Base-by-base conservation (phyloP, 2,113 vertebrate species). In the Stegostoma tigrinum region DNA sequence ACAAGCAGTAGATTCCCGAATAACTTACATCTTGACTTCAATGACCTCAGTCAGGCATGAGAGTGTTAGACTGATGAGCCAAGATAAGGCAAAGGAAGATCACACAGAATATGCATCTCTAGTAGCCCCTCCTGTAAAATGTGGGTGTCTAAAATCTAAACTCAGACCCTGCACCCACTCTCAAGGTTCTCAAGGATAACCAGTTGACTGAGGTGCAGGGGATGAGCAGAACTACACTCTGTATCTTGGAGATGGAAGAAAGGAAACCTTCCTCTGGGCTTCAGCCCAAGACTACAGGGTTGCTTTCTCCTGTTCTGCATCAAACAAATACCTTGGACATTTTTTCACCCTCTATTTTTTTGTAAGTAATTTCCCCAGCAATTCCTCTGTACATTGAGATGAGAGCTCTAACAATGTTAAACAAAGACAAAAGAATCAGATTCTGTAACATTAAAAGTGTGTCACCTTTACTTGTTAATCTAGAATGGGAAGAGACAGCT, bases 401-500 rank as follows among this genome's bases (percentile, higher is more conserved):
- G 17, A 10, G 15, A 64, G 55, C 61, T 6, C 1, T 19, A 64
- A 90, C 30, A n/a, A 90, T n/a, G 30, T n/a, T 34, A 64, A 90
- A n/a, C 68, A n/a, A 15, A 90, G 67, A 66, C 4, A 2, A n/a
- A 38, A 61, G 0, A 10, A 67, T 66, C 89, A 38, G 38, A 93
- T 64, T 7, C 42, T 72, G 30, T 90, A 45, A 52, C 45, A 19
- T 48, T 72, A 48, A 72, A 52, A 30, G 23, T 30, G 48, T 42
- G 8, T 93, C 7, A 19, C 94, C 52, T 94, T 95, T 75, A 55
- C 72, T 61, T 95, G 89, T 96, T 96, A 17, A 52, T 34, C 89
- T 97, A 99, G 99, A 98, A 98, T 97, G 99, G 99, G 78, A 98
- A 99, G 96, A 98, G 99, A 95, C 99, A 99, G 95, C 96, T 99